phyloP scores from a whole-genome alignment of 2,797 vertebrate species.

The Sarcoramphus papa region DNA sequence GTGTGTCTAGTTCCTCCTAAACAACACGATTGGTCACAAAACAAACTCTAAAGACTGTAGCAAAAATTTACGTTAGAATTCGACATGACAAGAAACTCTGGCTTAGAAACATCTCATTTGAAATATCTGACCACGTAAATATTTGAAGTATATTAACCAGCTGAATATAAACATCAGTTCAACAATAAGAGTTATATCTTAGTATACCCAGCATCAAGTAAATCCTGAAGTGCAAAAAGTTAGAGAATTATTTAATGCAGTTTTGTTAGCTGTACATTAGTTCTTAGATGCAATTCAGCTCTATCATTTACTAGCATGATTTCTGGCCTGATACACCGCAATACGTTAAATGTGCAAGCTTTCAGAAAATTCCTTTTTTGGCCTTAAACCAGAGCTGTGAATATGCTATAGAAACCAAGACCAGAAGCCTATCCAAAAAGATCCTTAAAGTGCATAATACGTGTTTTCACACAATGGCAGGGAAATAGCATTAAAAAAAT shows the following conservation, averaged over 20 bases:
- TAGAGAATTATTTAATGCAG: neutral
- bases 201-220: neutral
- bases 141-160: neutral
- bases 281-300: neutral
- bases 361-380: neutral
- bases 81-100: neutral
- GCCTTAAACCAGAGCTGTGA: neutral
- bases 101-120: neutral
- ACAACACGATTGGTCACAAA: neutral
- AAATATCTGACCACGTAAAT: neutral
- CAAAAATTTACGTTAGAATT: neutral
- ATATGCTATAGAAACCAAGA: neutral
- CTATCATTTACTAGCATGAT: neutral
- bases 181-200: neutral
- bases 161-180: neutral
- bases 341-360: neutral
- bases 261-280: neutral
- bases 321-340: neutral
- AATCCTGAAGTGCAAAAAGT: neutral
- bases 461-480: neutral
- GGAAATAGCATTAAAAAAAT: neutral
- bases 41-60: neutral
- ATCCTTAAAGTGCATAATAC: neutral
- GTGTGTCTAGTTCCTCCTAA: neutral
- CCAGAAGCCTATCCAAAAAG: neutral